These are phyloP conservation scores for Mimas tiliae DNA, from an alignment of 2,888 invertebrate genomes.

Conservation along the genomic window DNA sequence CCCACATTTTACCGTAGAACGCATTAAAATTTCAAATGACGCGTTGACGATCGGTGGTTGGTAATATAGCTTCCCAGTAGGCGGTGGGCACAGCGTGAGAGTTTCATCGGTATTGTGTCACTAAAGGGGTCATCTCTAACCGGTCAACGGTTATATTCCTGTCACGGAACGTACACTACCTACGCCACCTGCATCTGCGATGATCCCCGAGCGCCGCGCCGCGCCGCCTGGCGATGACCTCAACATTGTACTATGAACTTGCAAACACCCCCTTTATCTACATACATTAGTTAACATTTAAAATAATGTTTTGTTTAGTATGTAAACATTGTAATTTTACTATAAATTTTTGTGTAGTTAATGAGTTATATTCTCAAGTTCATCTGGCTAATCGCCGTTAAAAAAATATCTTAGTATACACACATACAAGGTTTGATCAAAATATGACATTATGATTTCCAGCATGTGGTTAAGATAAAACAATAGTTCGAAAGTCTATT, in stretches of 20 bases:
- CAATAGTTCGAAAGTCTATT: constrained; percentile 49
- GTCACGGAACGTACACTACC: constrained; percentile 68
- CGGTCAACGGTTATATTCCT: constrained; percentile 70
- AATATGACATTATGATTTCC: constrained; percentile 31
- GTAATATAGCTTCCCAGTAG: constrained; percentile 53
- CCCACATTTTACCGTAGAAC: constrained; percentile 43
- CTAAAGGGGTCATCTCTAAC: constrained; percentile 67
- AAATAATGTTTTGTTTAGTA: constrained; percentile 35
- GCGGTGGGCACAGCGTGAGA: constrained; percentile 50
- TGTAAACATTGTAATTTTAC: neutral
- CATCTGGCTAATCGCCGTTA: too few species aligned
- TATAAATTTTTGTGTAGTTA: neutral
- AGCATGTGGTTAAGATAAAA: constrained; percentile 27
- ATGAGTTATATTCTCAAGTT: neutral
- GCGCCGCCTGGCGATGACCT: constrained; percentile 64
- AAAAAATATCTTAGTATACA: neutral
- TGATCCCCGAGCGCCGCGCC: constrained; percentile 56
- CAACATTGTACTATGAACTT: constrained; percentile 51
- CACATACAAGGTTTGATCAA: constrained; percentile 30
- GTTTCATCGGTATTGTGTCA: constrained; percentile 51
- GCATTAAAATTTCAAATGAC: constrained; percentile 63
- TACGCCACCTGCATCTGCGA: constrained; percentile 75
- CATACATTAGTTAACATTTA: neutral
- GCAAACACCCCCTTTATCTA: constrained; percentile 45
- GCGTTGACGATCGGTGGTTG: constrained; percentile 48